phyloP scores from a whole-genome alignment of 2,797 vertebrate genomes.

The Enteromius treurensis region DNA sequence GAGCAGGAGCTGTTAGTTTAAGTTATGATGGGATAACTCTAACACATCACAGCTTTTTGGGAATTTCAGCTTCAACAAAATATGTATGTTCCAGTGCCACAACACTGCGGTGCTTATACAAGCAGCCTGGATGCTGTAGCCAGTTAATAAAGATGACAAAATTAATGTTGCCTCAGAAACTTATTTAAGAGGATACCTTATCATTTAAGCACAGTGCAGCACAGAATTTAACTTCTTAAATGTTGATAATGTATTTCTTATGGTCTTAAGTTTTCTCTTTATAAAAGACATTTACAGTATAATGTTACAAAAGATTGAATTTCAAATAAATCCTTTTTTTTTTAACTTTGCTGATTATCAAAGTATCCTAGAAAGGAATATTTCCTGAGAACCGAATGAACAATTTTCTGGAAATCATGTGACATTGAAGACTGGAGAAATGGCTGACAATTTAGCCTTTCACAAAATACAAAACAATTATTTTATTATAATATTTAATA shows the following conservation, averaged over 20 bases:
- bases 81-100: background rate
- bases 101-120: background rate
- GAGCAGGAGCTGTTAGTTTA: background rate
- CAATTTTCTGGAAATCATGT: too few relatives aligned
- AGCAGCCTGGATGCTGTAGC: background rate
- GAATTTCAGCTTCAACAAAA: background rate
- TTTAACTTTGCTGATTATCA: background rate
- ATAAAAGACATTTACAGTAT: background rate
- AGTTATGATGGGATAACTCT: conserved; percentile 16
- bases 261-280: too few relatives aligned
- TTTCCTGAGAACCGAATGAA: background rate
- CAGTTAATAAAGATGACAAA: background rate
- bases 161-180: background rate
- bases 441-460: too few relatives aligned
- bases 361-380: background rate
- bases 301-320: background rate
- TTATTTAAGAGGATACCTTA: background rate
- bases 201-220: background rate
- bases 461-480: too few relatives aligned
- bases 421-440: background rate
- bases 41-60: background rate
- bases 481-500: background rate
- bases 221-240: too few relatives aligned
- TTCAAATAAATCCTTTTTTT: background rate
- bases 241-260: too few relatives aligned